Evolutionary conservation across 2,113 vertebrate genomes (phyloP), one percentile per base, ranked within the genome.

Genomic region (Ahaetulla prasina): DNA sequence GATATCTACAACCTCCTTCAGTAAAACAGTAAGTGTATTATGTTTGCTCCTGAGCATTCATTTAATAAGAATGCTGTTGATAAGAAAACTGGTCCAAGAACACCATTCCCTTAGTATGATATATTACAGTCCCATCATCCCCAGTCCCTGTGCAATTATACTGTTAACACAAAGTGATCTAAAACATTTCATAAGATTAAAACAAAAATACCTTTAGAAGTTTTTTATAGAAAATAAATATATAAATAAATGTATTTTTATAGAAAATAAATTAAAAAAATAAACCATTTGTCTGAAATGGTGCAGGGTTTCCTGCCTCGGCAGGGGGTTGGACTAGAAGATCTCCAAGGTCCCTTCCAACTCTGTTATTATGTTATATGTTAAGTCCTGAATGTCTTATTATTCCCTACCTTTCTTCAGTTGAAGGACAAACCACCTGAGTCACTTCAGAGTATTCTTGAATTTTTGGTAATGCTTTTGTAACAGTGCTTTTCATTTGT

Each of bases 341-440:
- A n/a, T n/a, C n/a, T n/a, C n/a, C n/a, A n/a, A n/a, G n/a, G n/a
- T n/a, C n/a, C n/a, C n/a, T n/a, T n/a, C n/a, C n/a, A n/a, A n/a
- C n/a, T n/a, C n/a, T n/a, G n/a, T n/a, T n/a, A n/a, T n/a, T n/a
- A n/a, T n/a, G n/a, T n/a, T n/a, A n/a, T n/a, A n/a, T n/a, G n/a
- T n/a, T n/a, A n/a, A n/a, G 35, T 22, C 8, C 74, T 43, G 23
- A 63, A 85, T 18, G 90, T n/a, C 84, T 11, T 87, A 3, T 52
- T 94, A 74, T 35, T 68, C 90, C 96, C 30, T 87, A 98, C 98
- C 97, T 98, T 10, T 5, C 52, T 4, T 0, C 22, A 49, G 2
- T 22, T 0, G 87, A 90, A 60, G 49, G 0, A 30, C n/a, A 23
- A 7, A 20, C 92, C 49, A 1, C 89, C 35, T 52, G 2, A 14